Base-by-base conservation (phyloP, 1,140 invertebrate species). In the Bemisia tabaci region DNA sequence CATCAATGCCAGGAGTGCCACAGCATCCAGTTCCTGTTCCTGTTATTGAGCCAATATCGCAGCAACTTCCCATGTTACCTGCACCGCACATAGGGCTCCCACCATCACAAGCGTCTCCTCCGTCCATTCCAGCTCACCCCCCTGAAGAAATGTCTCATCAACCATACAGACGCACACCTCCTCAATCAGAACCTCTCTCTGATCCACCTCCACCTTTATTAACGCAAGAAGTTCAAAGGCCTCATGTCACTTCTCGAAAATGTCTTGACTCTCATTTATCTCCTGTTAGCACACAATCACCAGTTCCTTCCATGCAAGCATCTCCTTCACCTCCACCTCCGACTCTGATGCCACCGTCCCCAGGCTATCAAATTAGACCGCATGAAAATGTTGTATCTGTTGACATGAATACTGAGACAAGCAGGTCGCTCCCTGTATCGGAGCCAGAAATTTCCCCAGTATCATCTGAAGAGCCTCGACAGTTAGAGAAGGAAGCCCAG, bases 311-410 rank as follows among this genome's bases (percentile, higher is more conserved):
- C 1, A 33, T 9, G 17, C 23, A 12, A 39, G 23, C 63, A 60
- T 71, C 71, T 33, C 70, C 71, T 60, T 67, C 69, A 24, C 21
- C 68, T 25, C 71, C 72, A 26, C 67, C 69, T 26, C 69, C 39
- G 48, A 62, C 23, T 21, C 48, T 22, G 9, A 26, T 27, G 21
- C 26, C 62, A 27, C n/a, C 27, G 24, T 61, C 60, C n/a, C 25
- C 25, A 9, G 62, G 27, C 2, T 22, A 63, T n/a, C 5, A 63
- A 5, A 48, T 48, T 17, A 48, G 33, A 48, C 33, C 33, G 5
- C 17, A 5, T 48, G 33, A 48, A 48, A 48, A 48, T 48, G 33
- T 48, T 17, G 5, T 48, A 17, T 48, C 33, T 48, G 17, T 9
- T 48, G 33, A 48, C n/a, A n/a, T n/a, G n/a, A n/a, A n/a, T n/a